phyloP scores from a whole-genome alignment of 2,888 invertebrate species.

The Caenorhabditis becei region DNA sequence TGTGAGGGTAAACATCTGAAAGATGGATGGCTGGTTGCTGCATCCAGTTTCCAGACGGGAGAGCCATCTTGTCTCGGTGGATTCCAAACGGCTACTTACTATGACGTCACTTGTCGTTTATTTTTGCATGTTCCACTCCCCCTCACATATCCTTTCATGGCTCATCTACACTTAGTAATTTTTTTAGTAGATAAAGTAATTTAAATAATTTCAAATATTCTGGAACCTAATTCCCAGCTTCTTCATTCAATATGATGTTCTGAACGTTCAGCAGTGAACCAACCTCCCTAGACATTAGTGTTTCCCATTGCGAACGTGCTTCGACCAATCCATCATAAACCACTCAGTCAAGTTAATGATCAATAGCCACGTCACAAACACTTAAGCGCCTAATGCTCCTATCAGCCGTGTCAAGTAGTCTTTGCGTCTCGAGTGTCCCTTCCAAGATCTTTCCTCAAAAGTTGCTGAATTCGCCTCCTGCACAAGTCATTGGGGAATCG shows the following conservation, averaged over 20 bases:
- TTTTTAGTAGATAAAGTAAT: too few species aligned
- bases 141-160: neutral
- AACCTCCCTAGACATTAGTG: too few species aligned
- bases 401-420: conserved; percentile 31
- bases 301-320: too few species aligned
- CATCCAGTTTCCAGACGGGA: neutral
- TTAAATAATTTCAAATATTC: too few species aligned
- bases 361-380: conserved; percentile 14
- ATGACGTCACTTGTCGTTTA: too few species aligned
- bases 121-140: too few species aligned
- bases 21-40: neutral
- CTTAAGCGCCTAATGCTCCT: neutral
- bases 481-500: neutral
- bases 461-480: neutral
- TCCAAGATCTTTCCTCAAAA: neutral
- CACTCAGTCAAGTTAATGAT: conserved; percentile 7
- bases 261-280: too few species aligned
- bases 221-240: too few species aligned
- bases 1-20: conserved; percentile 16
- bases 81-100: neutral
- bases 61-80: neutral
- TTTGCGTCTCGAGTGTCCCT: conserved; percentile 16
- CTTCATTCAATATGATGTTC: too few species aligned
- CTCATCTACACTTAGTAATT: too few species aligned
- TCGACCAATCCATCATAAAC: neutral